Percentiles rank a stretch among this genome's conserved stretches.
Evolutionary conservation across 2,888 invertebrate genomes (phyloP).

Genomic region (Schrankia costaestrigalis): DNA sequence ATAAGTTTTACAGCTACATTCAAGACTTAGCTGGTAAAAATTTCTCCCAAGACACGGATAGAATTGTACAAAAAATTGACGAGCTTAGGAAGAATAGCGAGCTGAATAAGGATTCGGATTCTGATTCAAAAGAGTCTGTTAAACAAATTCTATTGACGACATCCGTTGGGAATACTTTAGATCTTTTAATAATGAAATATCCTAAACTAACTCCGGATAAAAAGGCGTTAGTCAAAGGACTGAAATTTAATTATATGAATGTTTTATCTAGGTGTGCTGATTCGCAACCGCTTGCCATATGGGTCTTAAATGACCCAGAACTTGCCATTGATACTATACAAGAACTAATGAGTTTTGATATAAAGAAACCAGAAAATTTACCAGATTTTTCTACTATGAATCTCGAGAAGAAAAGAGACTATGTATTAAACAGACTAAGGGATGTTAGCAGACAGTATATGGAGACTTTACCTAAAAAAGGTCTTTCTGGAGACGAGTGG

Average conservation of each 20-base stretch:
- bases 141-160: conserved; percentile 57
- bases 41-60: conserved; percentile 43
- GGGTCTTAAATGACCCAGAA: conserved; percentile 62
- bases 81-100: conserved; percentile 48
- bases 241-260: conserved; percentile 66
- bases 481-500: conserved; percentile 66
- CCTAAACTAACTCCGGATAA: conserved; percentile 59
- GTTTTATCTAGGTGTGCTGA: conserved; percentile 60
- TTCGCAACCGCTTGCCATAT: conserved; percentile 54
- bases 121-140: conserved; percentile 51
- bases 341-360: conserved; percentile 58
- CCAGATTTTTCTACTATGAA: conserved; percentile 49
- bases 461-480: conserved; percentile 60
- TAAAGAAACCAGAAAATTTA: conserved; percentile 42
- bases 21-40: conserved; percentile 56
- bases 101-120: conserved; percentile 42
- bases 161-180: conserved; percentile 59
- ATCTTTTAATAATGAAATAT: conserved; percentile 62
- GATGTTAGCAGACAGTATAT: conserved; percentile 63
- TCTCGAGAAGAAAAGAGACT: conserved; percentile 53
- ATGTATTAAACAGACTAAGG: conserved; percentile 55
- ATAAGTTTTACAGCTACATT: conserved; percentile 65
- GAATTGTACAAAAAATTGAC: conserved; percentile 58
- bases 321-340: conserved; percentile 58
- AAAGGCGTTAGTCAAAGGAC: conserved; percentile 52